Evolutionary conservation across 2,113 vertebrate genomes (phyloP).

Genomic region (Galbula dea): DNA sequence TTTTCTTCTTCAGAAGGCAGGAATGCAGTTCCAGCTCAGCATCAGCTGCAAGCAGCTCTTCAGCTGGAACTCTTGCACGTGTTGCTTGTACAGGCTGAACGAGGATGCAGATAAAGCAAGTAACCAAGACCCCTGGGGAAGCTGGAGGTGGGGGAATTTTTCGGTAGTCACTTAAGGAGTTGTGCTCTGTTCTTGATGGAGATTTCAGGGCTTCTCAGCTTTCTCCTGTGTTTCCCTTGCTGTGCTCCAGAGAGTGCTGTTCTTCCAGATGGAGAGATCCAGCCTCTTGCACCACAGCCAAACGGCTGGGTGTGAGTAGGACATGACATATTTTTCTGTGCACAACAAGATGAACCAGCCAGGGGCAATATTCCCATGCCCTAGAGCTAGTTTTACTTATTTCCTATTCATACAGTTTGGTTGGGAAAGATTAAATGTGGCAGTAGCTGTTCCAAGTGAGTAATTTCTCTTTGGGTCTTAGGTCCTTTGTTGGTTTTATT

Average conservation of each 20-base stretch:
- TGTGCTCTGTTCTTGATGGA: not conserved
- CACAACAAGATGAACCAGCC: conserved; percentile 25
- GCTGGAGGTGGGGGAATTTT: not conserved
- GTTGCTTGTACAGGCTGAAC: not conserved
- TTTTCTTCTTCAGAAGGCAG: not conserved
- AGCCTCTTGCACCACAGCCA: not conserved
- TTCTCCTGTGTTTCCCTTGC: not conserved
- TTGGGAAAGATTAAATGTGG: not conserved
- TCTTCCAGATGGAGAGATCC: not conserved
- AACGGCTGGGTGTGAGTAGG: not conserved
- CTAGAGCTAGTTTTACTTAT: not conserved
- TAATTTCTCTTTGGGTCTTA: not conserved
- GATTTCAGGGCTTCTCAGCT: not conserved
- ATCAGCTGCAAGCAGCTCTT: not conserved
- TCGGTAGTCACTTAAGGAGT: not conserved
- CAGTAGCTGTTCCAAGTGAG: not conserved
- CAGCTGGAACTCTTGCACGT: not conserved
- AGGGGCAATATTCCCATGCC: conserved; percentile 12
- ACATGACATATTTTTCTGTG: conserved; percentile 4
- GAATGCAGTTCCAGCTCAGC: not conserved
- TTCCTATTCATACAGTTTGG: not conserved
- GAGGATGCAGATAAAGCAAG: not conserved
- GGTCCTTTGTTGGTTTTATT: not conserved
- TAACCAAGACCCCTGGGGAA: not conserved
- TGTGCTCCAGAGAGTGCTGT: conserved; percentile 71